Percentiles rank a stretch among this genome's conserved stretches.
Evolutionary conservation across 2,888 invertebrate species (phyloP).

Genomic region (Chrysolina haemoptera): DNA sequence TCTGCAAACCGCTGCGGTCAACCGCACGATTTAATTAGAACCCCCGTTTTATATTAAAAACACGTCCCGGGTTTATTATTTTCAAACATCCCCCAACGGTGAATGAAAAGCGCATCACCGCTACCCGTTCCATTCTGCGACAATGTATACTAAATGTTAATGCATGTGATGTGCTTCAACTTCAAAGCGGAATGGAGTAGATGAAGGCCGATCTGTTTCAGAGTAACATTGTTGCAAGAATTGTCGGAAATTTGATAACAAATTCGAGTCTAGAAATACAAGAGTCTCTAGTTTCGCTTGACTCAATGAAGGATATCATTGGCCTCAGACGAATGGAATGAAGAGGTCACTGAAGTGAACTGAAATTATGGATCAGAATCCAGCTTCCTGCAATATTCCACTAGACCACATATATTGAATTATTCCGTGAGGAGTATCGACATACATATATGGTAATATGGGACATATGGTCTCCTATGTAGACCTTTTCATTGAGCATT

Average conservation of each 20-base stretch:
- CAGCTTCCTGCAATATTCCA: no score
- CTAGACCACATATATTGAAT: no score
- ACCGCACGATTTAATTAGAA: constrained; percentile 52
- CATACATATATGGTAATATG: no score
- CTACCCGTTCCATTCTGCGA: constrained; percentile 32
- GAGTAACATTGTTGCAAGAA: constrained; percentile 7
- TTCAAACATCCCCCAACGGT: constrained; percentile 48
- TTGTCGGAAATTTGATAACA: constrained; percentile 11
- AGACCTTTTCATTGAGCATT: no score
- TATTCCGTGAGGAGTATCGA: no score
- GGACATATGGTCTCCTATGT: no score
- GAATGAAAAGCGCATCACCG: constrained; percentile 48
- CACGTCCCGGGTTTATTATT: constrained; percentile 56
- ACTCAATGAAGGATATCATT: background rate
- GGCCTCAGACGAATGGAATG: background rate
- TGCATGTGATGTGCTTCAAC: constrained; percentile 27
- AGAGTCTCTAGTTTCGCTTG: background rate
- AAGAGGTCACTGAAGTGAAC: no score
- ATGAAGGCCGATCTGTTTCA: constrained; percentile 7
- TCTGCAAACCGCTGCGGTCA: constrained; percentile 24
- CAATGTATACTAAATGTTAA: constrained; percentile 33
- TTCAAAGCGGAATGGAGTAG: constrained; percentile 25
- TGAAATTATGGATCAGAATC: no score
- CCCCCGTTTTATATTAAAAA: constrained; percentile 52
- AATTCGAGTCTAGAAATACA: background rate